phyloP scores from a whole-genome alignment of 2,888 invertebrate genomes.

The Agonum fuliginosum region DNA sequence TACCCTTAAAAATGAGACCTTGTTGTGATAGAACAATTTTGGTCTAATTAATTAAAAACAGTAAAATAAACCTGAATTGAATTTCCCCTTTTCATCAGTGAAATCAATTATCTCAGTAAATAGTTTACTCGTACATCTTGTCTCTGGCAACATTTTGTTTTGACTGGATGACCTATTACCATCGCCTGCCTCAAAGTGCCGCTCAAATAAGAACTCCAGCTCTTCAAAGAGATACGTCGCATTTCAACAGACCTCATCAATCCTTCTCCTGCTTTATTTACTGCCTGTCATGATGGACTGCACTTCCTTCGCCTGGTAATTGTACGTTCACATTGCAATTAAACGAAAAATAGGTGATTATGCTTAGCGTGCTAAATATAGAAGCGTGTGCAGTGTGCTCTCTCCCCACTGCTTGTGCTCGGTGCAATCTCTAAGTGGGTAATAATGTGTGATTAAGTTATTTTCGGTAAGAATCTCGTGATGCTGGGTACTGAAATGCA shows the following conservation, averaged over 20 bases:
- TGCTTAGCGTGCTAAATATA: background rate
- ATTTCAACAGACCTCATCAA: constrained; percentile 19
- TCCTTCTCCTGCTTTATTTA: constrained; percentile 16
- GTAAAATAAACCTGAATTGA: background rate
- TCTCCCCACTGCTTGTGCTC: too few species aligned
- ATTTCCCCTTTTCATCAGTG: background rate
- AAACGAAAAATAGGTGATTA: constrained; percentile 2
- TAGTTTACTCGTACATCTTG: constrained; percentile 28
- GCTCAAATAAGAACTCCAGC: constrained; percentile 4
- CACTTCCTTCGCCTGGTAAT: constrained; percentile 1
- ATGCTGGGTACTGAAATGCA: background rate
- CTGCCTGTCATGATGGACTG: background rate
- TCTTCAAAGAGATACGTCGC: constrained; percentile 27
- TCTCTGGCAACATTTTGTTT: constrained; percentile 20
- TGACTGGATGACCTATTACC: constrained; percentile 30
- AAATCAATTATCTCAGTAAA: background rate
- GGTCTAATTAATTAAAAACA: too few species aligned
- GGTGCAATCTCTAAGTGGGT: background rate
- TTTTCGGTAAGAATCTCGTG: constrained; percentile 11
- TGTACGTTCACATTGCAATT: background rate
- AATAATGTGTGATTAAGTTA: constrained; percentile 27
- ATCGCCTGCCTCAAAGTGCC: constrained; percentile 10
- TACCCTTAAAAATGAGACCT: too few species aligned
- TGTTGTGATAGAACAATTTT: too few species aligned
- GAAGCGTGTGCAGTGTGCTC: background rate